Evolutionary conservation across 2,888 invertebrate species (phyloP), one percentile per base, ranked within the genome.

Genomic region (Strigamia transsilvanica): DNA sequence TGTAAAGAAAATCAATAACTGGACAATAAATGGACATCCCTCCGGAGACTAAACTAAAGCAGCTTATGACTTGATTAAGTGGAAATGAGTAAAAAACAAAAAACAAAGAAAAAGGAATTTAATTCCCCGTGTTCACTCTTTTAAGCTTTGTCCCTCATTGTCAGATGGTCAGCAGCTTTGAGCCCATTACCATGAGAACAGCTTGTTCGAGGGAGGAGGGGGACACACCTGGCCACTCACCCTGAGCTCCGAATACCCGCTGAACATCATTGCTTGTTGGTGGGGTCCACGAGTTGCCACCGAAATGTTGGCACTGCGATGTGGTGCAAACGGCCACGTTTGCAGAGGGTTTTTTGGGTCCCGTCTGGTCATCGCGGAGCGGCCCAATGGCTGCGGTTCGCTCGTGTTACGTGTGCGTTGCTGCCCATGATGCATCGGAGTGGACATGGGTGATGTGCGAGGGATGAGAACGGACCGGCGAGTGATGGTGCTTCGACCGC

Each of bases 381-480:
- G 61, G 61, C 61, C 61, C 61, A 66, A 66, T 78, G 78, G 78
- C 38, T 27, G 41, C 34, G 78, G 18, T 78, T 78, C 18, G 61
- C 61, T n/a, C 61, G 61, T 66, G 61, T 66, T 66, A 66, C 61
- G 61, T 66, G 61, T 66, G 23, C 23, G 61, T 66, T 66, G 10
- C 12, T 66, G 61, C 78, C 78, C 78, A 78, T 78, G 10, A 78
- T 78, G 78, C 78, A 78, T 78, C 78, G 78, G 78, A 78, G n/a
- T 78, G 78, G 78, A 78, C 78, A 78, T 77, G 78, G 78, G 41
- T 41, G 78, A 9, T 18, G 78, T 41, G 18, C 23, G 18, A 34
- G 61, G 61, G 61, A 66, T 66, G 61, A 66, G 61, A 66, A 66
- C 13, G 23, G 61, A 66, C 61, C 61, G 61, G 61, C 61, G 21